Conservation (phyloP, 2,888 invertebrate species). For the Noctua comes region DNA sequence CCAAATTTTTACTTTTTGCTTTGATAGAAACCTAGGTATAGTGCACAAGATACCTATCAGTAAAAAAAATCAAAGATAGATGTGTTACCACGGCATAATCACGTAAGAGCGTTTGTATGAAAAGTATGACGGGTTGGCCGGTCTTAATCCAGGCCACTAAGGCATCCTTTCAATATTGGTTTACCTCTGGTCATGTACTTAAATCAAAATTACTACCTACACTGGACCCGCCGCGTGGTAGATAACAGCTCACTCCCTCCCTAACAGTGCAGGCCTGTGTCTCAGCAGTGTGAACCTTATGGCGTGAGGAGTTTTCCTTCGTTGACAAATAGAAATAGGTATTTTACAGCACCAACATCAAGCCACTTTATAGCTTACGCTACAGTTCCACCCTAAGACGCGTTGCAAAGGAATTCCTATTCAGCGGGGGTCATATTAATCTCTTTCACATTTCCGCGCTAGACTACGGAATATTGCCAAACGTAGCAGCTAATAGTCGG, state of each 20-base stretch:
- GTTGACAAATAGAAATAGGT: not conserved
- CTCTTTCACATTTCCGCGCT: conserved; percentile 84
- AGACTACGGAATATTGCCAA: conserved; percentile 77
- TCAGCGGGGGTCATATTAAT: conserved; percentile 84
- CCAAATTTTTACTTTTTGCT: no score
- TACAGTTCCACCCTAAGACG: conserved; percentile 65
- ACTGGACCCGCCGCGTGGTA: not conserved
- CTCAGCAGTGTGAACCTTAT: not conserved
- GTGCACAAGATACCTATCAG: no score
- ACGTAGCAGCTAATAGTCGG: conserved; percentile 80
- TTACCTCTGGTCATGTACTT: not conserved
- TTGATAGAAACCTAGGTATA: no score
- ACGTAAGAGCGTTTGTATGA: no score
- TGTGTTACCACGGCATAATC: no score
- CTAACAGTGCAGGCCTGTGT: not conserved
- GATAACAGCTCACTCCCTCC: not conserved
- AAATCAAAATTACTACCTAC: not conserved
- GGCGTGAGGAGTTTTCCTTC: not conserved
- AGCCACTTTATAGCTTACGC: conserved; percentile 52
- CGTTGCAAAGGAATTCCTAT: conserved; percentile 84
- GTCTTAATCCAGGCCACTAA: not conserved
- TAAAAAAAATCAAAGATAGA: no score
- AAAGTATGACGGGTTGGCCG: no score
- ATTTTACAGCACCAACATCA: not conserved
- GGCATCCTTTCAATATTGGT: not conserved